phyloP scores from a whole-genome alignment of 2,888 invertebrate genomes.

The Cerastis leucographa region DNA sequence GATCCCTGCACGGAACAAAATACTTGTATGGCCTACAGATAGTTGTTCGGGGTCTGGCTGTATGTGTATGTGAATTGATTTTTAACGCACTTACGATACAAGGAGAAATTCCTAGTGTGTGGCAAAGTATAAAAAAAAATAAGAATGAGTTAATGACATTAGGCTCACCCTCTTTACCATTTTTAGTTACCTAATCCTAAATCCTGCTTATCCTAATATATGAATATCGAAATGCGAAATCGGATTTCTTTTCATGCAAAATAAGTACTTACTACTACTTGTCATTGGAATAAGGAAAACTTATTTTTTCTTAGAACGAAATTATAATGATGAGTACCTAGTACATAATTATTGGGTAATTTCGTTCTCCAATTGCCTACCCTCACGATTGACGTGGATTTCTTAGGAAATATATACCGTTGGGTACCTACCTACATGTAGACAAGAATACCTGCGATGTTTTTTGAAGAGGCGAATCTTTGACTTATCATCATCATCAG shows the following conservation, averaged over 20 bases:
- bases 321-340: constrained; percentile 30
- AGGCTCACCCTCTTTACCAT: no score
- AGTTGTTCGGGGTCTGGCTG: no score
- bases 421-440: not conserved
- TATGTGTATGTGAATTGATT: no score
- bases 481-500: no score
- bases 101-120: no score
- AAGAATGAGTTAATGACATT: no score
- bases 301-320: constrained; percentile 48
- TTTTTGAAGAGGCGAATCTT: not conserved
- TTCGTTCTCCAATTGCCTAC: constrained; percentile 44
- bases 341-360: constrained; percentile 38
- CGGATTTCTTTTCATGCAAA: not conserved
- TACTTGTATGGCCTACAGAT: no score
- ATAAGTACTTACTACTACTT: no score
- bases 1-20: no score
- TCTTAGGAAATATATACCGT: constrained; percentile 37
- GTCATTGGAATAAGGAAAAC: constrained; percentile 35
- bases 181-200: no score
- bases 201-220: not conserved
- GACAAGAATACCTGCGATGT: not conserved
- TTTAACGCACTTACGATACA: no score
- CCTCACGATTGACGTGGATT: constrained; percentile 12
- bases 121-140: no score
- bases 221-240: not conserved